phyloP scores from a whole-genome alignment of 2,888 invertebrate species.

The Drosophila hamatofila region DNA sequence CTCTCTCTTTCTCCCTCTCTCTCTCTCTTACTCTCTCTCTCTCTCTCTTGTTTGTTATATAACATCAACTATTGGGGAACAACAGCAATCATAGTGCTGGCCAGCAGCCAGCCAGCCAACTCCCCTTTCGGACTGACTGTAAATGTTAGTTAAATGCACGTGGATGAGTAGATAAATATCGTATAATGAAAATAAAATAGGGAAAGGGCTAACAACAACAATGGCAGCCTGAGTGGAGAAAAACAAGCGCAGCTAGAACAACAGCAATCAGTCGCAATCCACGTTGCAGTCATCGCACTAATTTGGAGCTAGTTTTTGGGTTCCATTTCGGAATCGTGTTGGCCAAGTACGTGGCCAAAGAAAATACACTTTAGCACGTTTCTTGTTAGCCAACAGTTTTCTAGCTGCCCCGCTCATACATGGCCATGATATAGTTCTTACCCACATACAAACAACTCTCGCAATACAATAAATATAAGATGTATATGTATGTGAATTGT shows the following conservation, averaged over 20 bases:
- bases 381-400: constrained; percentile 73
- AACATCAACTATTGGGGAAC: constrained; percentile 62
- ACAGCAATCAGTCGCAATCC: constrained; percentile 69
- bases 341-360: constrained; percentile 69
- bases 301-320: constrained; percentile 72
- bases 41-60: constrained; percentile 55
- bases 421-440: constrained; percentile 53
- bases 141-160: constrained; percentile 83
- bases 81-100: constrained; percentile 56
- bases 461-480: constrained; percentile 6
- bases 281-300: constrained; percentile 71
- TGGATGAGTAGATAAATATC: constrained; percentile 83
- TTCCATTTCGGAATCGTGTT: constrained; percentile 44
- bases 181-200: constrained; percentile 79
- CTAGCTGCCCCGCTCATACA: constrained; percentile 44
- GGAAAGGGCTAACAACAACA: constrained; percentile 52
- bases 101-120: constrained; percentile 21
- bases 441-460: constrained; percentile 4
- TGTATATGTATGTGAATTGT: constrained; percentile 34
- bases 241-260: constrained; percentile 38
- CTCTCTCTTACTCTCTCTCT: background rate
- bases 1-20: background rate
- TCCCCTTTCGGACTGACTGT: constrained; percentile 31
- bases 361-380: constrained; percentile 82
- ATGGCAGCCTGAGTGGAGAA: constrained; percentile 15